phyloP scores from a whole-genome alignment of 2,113 vertebrate species.

The Castor canadensis region DNA sequence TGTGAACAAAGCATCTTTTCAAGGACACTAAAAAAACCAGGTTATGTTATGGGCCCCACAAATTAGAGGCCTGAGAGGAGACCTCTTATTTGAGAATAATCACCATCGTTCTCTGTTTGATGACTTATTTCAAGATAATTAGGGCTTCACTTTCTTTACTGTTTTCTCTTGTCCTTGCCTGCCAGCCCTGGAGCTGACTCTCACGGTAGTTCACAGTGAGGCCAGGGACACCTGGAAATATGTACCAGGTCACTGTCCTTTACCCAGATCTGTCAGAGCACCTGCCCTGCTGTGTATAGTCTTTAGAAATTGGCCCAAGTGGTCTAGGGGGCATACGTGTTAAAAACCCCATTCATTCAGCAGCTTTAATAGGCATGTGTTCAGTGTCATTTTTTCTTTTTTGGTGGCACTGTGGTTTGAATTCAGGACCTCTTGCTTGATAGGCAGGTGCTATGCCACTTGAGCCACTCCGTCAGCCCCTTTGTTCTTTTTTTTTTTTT shows the following conservation, averaged over 20 bases:
- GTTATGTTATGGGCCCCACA: constrained; percentile 53
- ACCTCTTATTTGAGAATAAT: constrained; percentile 74
- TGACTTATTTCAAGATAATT: constrained; percentile 74
- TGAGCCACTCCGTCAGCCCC: too few relatives aligned
- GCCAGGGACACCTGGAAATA: neutral
- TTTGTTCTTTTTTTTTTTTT: too few relatives aligned
- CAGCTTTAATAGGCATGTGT: neutral
- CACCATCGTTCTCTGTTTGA: constrained; percentile 73
- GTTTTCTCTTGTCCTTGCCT: constrained; percentile 50
- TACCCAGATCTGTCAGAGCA: neutral
- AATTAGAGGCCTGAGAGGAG: constrained; percentile 70
- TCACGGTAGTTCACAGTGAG: fast-evolving
- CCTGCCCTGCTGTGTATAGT: fast-evolving
- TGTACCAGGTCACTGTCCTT: neutral
- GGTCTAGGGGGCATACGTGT: neutral
- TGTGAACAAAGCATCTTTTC: constrained; percentile 79
- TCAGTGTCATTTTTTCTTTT: too few relatives aligned
- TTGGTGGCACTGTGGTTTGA: too few relatives aligned
- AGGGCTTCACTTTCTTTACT: constrained; percentile 75
- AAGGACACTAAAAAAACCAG: constrained; percentile 64
- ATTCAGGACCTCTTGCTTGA: too few relatives aligned
- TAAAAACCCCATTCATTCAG: neutral
- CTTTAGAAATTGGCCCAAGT: neutral
- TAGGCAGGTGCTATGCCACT: too few relatives aligned
- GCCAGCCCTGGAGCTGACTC: neutral